Evolutionary conservation across 2,113 vertebrate genomes (phyloP).

Genomic region (Tachysurus fulvidraco): DNA sequence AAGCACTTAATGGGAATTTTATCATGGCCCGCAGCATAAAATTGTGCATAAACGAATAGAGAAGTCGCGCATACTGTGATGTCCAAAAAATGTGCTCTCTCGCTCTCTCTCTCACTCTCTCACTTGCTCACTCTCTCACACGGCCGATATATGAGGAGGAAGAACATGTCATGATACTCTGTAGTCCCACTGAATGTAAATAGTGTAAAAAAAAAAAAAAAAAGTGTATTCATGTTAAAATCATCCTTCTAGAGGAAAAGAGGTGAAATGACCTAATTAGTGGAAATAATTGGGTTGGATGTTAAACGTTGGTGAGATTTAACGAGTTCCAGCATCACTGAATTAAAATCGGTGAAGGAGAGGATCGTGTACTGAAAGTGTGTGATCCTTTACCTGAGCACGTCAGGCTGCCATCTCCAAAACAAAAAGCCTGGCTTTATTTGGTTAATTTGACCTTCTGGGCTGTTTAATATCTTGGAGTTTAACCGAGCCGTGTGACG

Average conservation of each 20-base stretch:
- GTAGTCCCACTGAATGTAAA: not conserved
- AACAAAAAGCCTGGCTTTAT: no score
- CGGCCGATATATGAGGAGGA: not conserved
- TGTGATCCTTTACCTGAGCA: not conserved
- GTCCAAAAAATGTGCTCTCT: not conserved
- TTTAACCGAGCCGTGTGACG: not conserved
- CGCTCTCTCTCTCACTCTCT: not conserved
- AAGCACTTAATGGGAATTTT: constrained; percentile 32
- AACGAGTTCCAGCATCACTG: not conserved
- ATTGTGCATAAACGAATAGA: not conserved
- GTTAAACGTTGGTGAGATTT: not conserved
- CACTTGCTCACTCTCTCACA: not conserved
- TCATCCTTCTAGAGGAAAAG: not conserved
- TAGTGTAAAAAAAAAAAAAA: not conserved
- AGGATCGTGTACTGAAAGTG: no score
- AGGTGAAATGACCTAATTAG: not conserved
- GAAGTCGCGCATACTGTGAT: not conserved
- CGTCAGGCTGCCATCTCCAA: no score
- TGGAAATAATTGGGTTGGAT: not conserved
- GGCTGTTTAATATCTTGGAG: not conserved
- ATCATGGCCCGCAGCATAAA: constrained; percentile 1
- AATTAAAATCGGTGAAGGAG: not conserved
- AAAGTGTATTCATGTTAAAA: no score
- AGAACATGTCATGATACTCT: not conserved
- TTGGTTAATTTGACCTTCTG: not conserved